These are phyloP conservation scores for Anastrepha ludens DNA, from an alignment of 1,140 invertebrate species.

Conservation along the genomic window DNA sequence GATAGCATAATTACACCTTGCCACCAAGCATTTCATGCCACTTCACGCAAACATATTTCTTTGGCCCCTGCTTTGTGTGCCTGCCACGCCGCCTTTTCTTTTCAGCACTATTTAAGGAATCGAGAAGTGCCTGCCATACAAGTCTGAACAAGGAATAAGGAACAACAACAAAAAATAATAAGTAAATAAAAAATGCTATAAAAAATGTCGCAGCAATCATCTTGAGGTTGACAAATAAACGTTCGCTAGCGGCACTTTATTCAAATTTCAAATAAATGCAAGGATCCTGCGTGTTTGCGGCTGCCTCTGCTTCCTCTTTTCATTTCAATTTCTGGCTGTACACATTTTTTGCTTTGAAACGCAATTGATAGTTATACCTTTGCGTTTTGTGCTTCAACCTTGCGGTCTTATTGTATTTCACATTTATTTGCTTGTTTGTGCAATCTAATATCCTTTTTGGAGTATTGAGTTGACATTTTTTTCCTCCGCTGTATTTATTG, in stretches of 20 bases:
- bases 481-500: background rate
- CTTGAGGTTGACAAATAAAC: conserved; percentile 34
- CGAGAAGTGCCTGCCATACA: background rate
- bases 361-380: conserved; percentile 36
- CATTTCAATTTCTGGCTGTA: background rate
- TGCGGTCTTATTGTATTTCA: background rate
- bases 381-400: background rate
- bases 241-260: conserved; percentile 24
- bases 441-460: conserved; percentile 41
- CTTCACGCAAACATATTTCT: conserved; percentile 8
- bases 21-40: conserved; percentile 34
- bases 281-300: background rate
- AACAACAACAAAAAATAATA: background rate
- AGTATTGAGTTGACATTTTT: conserved; percentile 32
- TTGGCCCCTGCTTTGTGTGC: background rate
- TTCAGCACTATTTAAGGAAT: conserved; percentile 31
- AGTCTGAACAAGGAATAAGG: background rate
- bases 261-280: conserved; percentile 15
- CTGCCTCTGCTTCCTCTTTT: background rate
- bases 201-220: conserved; percentile 13
- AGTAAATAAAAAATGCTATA: background rate
- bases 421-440: conserved; percentile 12
- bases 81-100: conserved; percentile 38
- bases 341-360: background rate
- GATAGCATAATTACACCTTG: conserved; percentile 32